These are phyloP conservation scores for Myodes glareolus DNA, from an alignment of 2,113 vertebrate genomes.

Conservation along the genomic window DNA sequence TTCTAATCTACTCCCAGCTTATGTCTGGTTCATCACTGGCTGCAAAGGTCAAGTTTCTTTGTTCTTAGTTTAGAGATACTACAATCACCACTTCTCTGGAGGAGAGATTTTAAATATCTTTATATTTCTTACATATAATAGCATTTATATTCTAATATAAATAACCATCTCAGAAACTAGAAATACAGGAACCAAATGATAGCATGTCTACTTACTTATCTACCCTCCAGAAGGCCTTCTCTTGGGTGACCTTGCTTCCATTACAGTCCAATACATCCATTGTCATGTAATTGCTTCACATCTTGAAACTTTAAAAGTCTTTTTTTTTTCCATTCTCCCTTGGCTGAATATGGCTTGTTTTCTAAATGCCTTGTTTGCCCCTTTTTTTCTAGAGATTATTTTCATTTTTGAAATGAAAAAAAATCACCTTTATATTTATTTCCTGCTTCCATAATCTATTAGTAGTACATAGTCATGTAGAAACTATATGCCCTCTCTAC, in stretches of 20 bases:
- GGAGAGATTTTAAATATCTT: not conserved
- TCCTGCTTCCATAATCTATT: not conserved
- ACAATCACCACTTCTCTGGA: not conserved
- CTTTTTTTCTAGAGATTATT: not conserved
- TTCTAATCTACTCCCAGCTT: not conserved
- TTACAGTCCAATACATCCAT: not conserved
- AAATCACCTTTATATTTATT: not conserved
- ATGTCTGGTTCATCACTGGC: not conserved
- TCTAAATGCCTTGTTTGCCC: not conserved
- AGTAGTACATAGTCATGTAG: not conserved
- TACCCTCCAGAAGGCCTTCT: not conserved
- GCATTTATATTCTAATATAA: not conserved
- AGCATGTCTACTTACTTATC: accelerated
- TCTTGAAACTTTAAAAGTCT: not conserved
- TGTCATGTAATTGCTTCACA: not conserved
- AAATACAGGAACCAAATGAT: not conserved
- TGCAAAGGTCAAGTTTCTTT: not conserved
- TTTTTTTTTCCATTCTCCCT: too few species aligned
- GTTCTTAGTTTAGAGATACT: not conserved
- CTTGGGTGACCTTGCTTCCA: not conserved
- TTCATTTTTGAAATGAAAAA: not conserved
- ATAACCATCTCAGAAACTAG: not conserved
- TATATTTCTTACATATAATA: not conserved
- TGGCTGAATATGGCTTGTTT: not conserved
- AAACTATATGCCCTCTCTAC: not conserved